Evolutionary conservation across 1,140 invertebrate genomes (phyloP).

Genomic region (Oscheius sp.): DNA sequence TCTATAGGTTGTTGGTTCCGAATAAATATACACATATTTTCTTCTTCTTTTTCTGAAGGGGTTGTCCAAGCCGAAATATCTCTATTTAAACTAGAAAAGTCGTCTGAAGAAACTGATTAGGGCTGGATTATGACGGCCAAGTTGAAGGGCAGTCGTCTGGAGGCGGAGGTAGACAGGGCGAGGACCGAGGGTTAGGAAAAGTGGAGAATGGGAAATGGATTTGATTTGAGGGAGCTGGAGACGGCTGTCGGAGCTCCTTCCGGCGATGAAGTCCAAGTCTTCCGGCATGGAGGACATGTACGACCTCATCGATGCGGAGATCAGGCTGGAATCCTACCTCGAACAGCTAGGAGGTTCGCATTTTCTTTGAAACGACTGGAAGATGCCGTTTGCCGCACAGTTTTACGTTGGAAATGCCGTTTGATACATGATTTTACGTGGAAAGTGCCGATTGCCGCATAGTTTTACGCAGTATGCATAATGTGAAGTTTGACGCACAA

Average conservation of each 20-base stretch:
- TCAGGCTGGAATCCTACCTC: constrained; percentile 31
- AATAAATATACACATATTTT: neutral
- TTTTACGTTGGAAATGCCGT: too few relatives aligned
- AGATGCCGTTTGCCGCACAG: too few relatives aligned
- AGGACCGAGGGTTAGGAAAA: constrained; percentile 21
- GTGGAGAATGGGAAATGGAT: neutral
- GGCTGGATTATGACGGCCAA: constrained; percentile 38
- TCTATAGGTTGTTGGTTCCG: too few relatives aligned
- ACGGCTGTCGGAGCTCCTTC: constrained; percentile 30
- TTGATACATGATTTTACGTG: too few relatives aligned
- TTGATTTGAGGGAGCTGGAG: constrained; percentile 34
- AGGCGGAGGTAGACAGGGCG: constrained; percentile 37
- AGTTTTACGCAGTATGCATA: too few relatives aligned
- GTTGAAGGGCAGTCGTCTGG: constrained; percentile 41
- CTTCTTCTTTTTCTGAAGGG: neutral
- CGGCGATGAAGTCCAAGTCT: constrained; percentile 25
- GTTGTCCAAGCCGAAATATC: too few relatives aligned
- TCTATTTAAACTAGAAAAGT: too few relatives aligned
- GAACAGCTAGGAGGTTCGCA: constrained; percentile 25
- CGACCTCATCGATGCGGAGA: constrained; percentile 36
- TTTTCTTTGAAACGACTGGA: neutral
- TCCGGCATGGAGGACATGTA: constrained; percentile 31
- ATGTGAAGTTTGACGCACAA: too few relatives aligned
- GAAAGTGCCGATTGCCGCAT: too few relatives aligned
- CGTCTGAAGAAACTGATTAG: too few relatives aligned